Evolutionary conservation across 2,113 vertebrate genomes (phyloP), one percentile per base, ranked within the genome.

Genomic region (Oryzias woworae): DNA sequence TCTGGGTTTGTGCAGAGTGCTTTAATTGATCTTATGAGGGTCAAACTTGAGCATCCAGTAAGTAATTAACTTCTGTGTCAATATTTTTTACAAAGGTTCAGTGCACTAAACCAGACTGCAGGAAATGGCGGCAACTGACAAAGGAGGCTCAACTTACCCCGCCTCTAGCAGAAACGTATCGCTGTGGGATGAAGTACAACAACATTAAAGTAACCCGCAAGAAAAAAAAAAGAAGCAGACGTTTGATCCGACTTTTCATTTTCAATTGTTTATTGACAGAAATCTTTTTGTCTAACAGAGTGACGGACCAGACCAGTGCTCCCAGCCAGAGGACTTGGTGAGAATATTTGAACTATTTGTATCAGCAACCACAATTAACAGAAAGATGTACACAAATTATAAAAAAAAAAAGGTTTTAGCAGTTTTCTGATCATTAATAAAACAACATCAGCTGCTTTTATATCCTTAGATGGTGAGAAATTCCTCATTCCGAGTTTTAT

Each of bases 41-140:
- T 50, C 50, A 46, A 2, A 45, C 17, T 5, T 18, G 6, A 4
- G 3, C 5, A 12, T 12, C 8, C 36, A 36, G 8, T 36, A 36
- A 36, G 12, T 48, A 28, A 26, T 53, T 4, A 1, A 48, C 8
- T 6, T 44, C 36, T 0, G 15, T 42, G 51, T 31, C 36, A 28
- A 28, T 14, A 3, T 62, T 53, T 46, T 53, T 51, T 4, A 5
- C 79, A 64, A 51, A 98, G 97, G 96, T 94, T 72, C 97, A 98
- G 66, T 99, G 97, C 73, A 96, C 93, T 46, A 98, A 94, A 50
- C 88, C 91, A 0, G 94, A 95, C 53, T 99, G 97, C 80, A 90
- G 93, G 20, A 99, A 98, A 66, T 99, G 97, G 97, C 93, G 97
- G 62, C 97, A 99, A 82, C 91, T 99, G 67, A 98, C 96, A 61